phyloP scores from a whole-genome alignment of 1,140 invertebrate species.

The Polypedilum pembai region DNA sequence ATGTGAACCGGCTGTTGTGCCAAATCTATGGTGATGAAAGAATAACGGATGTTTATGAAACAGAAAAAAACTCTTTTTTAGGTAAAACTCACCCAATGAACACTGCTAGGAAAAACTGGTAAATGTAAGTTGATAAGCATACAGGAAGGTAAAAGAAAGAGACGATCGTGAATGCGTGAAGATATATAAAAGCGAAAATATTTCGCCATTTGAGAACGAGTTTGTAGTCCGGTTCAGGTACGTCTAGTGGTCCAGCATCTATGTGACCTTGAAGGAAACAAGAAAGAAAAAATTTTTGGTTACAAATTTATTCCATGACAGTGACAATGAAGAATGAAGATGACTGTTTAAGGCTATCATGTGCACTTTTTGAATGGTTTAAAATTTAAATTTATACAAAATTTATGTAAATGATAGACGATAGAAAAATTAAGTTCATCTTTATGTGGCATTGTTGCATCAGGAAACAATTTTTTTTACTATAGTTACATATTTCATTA shows the following conservation, averaged over 20 bases:
- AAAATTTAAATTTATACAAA: too few relatives aligned
- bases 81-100: background rate
- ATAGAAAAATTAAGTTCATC: too few relatives aligned
- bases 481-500: too few relatives aligned
- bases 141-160: background rate
- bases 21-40: slow-evolving; percentile 44
- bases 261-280: too few relatives aligned
- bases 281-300: too few relatives aligned
- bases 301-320: too few relatives aligned
- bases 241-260: background rate
- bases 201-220: background rate
- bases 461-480: too few relatives aligned
- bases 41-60: background rate
- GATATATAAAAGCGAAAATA: slow-evolving; percentile 70
- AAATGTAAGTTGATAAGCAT: background rate
- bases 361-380: too few relatives aligned
- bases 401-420: too few relatives aligned
- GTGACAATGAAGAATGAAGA: too few relatives aligned
- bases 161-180: slow-evolving; percentile 77
- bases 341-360: too few relatives aligned
- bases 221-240: background rate
- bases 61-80: background rate
- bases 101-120: background rate
- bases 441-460: too few relatives aligned
- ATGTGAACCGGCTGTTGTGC: slow-evolving; percentile 71